Evolutionary conservation across 2,888 invertebrate species (phyloP), one percentile per base, ranked within the genome.

Genomic region (Aleiodes alternator): DNA sequence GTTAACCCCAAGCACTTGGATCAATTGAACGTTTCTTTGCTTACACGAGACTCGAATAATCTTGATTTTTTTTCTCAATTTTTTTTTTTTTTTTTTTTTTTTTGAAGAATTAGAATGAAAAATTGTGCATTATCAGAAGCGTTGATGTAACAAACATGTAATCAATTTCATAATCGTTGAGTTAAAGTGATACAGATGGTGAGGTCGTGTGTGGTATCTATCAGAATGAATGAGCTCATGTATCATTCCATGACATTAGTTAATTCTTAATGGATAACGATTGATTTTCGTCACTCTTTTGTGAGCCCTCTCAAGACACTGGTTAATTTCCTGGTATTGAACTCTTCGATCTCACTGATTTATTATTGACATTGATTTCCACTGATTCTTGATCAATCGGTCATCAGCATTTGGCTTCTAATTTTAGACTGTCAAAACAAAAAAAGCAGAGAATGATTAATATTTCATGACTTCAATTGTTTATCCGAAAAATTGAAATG

Each of bases 251-350:
- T 78, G 75, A 76, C 78, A 74, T 80, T 81, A 78, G 74, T 43
- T 31, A 55, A 31, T 48, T 1, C 73, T 75, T 84, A 83, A 84
- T 84, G 84, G 84, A 77, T 64, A 57, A 69, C 80, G 82, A 84
- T 81, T 83, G 82, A 84, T 84, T 84, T 79, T 80, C 80, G 83
- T 84, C 83, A 82, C 81, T 84, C 79, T 83, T 79, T 81, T 53
- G 76, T 72, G 79, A 80, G 78, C 74, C 64, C 75, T 51, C 50
- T 53, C 53, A 50, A 61, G 34, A 16, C 48, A 23, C n/a, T 38
- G 8, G 57, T 72, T 12, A 34, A 43, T 34, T 71, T 61, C 51
- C 29, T 53, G 38, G 38, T 69, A 56, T 76, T 76, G 69, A 51
- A 1, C 43, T n/a, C 14, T n/a, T 38, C 59, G 5, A 43, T 66